Evolutionary conservation across 2,888 invertebrate genomes (phyloP).

Genomic region (Eueremaeus valkanovi): DNA sequence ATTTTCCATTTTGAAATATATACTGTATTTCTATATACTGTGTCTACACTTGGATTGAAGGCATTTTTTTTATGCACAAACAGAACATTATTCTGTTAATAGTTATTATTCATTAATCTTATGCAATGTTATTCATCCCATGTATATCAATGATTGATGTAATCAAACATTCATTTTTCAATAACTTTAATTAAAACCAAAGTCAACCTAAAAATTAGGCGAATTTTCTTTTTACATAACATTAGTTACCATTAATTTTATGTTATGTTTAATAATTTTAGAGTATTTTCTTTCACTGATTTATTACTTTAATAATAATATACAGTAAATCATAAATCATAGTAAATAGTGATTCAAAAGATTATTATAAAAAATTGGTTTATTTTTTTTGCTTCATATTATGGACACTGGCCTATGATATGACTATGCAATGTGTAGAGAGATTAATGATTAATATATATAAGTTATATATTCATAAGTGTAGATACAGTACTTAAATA

Average conservation of each 20-base stretch:
- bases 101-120: no score
- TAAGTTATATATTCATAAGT: no score
- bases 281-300: neutral
- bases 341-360: no score
- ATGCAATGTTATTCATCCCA: neutral
- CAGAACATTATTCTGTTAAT: neutral
- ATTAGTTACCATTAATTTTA: neutral
- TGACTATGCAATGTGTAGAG: no score
- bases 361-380: no score
- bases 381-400: neutral
- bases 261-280: neutral
- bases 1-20: no score
- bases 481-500: no score
- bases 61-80: neutral
- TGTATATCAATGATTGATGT: neutral
- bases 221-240: neutral
- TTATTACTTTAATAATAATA: neutral
- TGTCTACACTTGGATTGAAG: no score
- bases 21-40: no score
- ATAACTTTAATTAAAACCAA: slow-evolving; percentile 15
- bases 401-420: neutral
- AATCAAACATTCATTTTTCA: neutral
- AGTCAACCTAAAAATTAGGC: neutral
- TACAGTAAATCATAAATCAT: neutral
- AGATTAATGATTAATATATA: no score